These are phyloP conservation scores for Spizella passerina DNA, from an alignment of 2,797 vertebrate species.

Conservation along the genomic window DNA sequence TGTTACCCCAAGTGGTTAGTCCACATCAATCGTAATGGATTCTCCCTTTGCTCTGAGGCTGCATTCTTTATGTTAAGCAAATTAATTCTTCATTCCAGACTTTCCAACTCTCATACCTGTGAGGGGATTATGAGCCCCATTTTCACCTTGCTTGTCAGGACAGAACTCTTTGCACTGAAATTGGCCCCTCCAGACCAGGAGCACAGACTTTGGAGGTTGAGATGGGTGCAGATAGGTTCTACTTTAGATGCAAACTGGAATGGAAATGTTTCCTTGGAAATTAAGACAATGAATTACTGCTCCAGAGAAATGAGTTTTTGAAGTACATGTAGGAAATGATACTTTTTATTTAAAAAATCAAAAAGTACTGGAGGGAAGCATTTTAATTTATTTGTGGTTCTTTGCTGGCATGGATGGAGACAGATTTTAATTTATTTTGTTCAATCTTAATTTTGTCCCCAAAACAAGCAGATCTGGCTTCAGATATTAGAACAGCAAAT, in stretches of 20 bases:
- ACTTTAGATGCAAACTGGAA: background rate
- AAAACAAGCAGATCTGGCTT: slow-evolving; percentile 1
- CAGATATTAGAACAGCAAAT: background rate
- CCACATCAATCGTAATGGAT: background rate
- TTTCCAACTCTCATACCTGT: background rate
- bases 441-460: slow-evolving; percentile 9
- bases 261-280: background rate
- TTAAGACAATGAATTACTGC: background rate
- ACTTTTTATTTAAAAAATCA: background rate
- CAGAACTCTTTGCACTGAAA: background rate
- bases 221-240: background rate
- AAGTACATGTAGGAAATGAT: background rate
- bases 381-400: slow-evolving; percentile 19
- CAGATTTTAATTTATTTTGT: background rate
- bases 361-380: background rate
- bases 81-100: background rate
- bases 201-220: background rate
- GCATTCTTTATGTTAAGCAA: background rate
- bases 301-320: background rate
- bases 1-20: background rate
- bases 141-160: background rate
- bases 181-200: background rate
- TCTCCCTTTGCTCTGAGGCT: background rate
- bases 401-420: slow-evolving; percentile 3
- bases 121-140: background rate